Conservation (phyloP, 2,797 vertebrate species). For the Petrocephalus sullivani region DNA sequence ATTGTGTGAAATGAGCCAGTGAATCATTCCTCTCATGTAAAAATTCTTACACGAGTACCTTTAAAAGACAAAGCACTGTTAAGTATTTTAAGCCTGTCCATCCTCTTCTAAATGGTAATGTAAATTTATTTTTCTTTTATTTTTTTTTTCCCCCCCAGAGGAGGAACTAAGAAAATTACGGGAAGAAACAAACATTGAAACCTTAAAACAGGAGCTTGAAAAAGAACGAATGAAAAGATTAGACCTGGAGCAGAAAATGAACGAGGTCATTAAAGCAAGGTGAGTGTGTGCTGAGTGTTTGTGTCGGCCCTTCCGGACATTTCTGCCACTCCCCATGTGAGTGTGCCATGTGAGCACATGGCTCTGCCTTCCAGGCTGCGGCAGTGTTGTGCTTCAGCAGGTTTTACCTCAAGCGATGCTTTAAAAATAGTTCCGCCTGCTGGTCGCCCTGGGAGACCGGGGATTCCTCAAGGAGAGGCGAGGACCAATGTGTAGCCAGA, state of each 20-base stretch:
- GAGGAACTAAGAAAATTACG: constrained; percentile 74
- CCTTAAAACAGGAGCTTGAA: constrained; percentile 69
- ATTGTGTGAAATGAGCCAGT: background rate
- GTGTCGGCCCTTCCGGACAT: background rate
- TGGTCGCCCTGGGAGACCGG: background rate
- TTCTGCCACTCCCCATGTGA: background rate
- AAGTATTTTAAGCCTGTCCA: background rate
- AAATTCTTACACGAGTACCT: background rate
- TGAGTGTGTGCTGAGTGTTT: constrained; percentile 31
- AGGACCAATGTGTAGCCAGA: background rate
- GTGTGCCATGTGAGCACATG: constrained; percentile 7
- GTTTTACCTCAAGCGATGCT: background rate
- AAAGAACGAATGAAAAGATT: constrained; percentile 65
- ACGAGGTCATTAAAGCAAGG: constrained; percentile 67
- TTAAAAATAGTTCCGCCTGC: constrained; percentile 9
- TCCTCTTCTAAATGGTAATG: background rate
- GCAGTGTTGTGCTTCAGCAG: background rate
- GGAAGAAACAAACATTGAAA: constrained; percentile 70
- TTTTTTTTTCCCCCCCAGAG: constrained; percentile 51
- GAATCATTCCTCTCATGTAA: background rate
- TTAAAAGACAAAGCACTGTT: background rate
- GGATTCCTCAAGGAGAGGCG: constrained; percentile 14
- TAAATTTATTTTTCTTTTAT: background rate
- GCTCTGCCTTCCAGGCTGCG: background rate
- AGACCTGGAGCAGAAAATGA: constrained; percentile 71